Evolutionary conservation across 1,140 invertebrate species (phyloP).

Genomic region (Saccostrea cuccullata): DNA sequence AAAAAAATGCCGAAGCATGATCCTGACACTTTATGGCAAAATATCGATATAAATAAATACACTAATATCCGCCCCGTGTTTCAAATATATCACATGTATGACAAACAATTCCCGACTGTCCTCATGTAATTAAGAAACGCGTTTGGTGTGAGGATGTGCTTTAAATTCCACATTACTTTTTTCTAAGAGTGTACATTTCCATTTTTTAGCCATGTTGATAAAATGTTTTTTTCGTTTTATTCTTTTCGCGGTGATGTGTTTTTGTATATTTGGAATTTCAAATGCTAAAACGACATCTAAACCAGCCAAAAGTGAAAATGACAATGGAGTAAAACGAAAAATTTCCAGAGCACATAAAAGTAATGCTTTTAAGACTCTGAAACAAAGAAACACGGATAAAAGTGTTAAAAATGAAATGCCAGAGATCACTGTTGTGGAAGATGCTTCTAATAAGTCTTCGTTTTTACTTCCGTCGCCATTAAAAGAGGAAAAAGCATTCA

Average conservation of each 20-base stretch:
- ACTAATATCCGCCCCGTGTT: conserved; percentile 24
- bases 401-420: not conserved
- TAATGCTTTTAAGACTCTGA: not conserved
- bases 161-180: not conserved
- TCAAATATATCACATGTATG: conserved; percentile 14
- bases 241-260: not conserved
- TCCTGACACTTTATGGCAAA: conserved; percentile 26
- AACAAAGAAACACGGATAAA: not conserved
- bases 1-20: conserved; percentile 35
- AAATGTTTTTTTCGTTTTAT: conserved; percentile 2
- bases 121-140: conserved; percentile 17
- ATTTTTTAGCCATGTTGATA: not conserved
- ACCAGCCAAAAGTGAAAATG: not conserved
- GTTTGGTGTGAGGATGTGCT: conserved; percentile 29
- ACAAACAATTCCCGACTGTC: not conserved
- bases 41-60: conserved; percentile 38
- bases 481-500: not conserved
- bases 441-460: not conserved
- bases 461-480: not conserved
- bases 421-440: not conserved
- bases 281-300: not conserved
- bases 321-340: not conserved
- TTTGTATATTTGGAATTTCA: conserved; percentile 14
- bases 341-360: not conserved
- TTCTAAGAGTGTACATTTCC: not conserved